Evolutionary conservation across 2,888 invertebrate genomes (phyloP).

Genomic region (Gymnoscelis rufifasciata): DNA sequence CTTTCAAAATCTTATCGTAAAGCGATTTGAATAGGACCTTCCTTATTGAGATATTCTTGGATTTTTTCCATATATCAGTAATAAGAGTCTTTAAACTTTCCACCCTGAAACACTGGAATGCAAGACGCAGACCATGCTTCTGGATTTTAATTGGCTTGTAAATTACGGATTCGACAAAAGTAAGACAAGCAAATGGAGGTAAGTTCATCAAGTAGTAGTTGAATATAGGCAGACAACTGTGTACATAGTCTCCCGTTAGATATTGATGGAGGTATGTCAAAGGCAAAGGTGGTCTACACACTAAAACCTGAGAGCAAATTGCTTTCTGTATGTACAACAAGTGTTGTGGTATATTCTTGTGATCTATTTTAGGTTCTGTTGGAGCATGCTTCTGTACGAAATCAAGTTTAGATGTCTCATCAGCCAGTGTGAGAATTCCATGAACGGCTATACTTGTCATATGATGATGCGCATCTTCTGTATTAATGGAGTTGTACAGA

Average conservation of each 20-base stretch:
- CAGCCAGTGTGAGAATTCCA: conserved; percentile 43
- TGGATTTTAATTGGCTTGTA: conserved; percentile 48
- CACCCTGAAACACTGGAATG: conserved; percentile 43
- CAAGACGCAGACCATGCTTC: conserved; percentile 50
- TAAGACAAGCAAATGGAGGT: conserved; percentile 33
- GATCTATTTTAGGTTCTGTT: conserved; percentile 38
- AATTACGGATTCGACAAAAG: conserved; percentile 42
- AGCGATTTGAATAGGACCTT: conserved; percentile 41
- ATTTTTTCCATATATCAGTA: conserved; percentile 40
- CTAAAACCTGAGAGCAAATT: conserved; percentile 43
- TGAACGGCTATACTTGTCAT: conserved; percentile 31
- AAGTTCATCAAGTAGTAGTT: conserved; percentile 41
- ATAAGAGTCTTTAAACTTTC: conserved; percentile 39
- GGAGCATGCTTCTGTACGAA: conserved; percentile 45
- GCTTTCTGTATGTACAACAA: conserved; percentile 40
- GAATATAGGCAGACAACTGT: conserved; percentile 44
- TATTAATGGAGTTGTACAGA: conserved; percentile 13
- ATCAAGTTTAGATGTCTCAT: conserved; percentile 32
- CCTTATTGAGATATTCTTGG: conserved; percentile 47
- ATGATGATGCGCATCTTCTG: conserved; percentile 8
- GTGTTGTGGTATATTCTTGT: conserved; percentile 31
- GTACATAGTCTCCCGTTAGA: conserved; percentile 50
- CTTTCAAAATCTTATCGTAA: conserved; percentile 32
- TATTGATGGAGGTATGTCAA: conserved; percentile 36
- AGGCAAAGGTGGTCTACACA: conserved; percentile 48